Percentiles rank a stretch among this genome's conserved stretches.
phyloP scores from a whole-genome alignment of 2,888 invertebrate species.

The Gastracanthus pulcherrimus region DNA sequence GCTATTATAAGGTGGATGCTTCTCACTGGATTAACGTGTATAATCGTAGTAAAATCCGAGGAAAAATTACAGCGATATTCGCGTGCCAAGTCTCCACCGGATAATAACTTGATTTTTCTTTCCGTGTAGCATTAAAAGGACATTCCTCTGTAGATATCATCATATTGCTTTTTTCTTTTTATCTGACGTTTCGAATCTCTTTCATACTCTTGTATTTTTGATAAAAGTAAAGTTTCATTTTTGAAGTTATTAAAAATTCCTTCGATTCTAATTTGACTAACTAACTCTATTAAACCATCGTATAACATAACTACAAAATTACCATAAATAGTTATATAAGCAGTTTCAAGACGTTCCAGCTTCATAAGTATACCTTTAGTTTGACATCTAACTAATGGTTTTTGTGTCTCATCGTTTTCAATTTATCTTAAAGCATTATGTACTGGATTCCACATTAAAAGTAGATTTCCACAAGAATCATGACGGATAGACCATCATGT shows the following conservation, averaged over 20 bases:
- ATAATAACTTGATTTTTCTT: no score
- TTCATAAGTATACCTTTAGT: constrained; percentile 36
- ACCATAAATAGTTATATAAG: constrained; percentile 46
- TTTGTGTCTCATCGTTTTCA: constrained; percentile 43
- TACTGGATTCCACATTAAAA: constrained; percentile 35
- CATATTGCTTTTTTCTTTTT: constrained; percentile 30
- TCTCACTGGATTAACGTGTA: no score
- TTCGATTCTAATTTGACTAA: constrained; percentile 18
- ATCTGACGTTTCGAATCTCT: not conserved
- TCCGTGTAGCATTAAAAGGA: not conserved
- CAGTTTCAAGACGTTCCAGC: constrained; percentile 29
- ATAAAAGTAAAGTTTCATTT: constrained; percentile 38
- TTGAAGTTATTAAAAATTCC: constrained; percentile 37
- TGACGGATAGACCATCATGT: constrained; percentile 51
- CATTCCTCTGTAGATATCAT: constrained; percentile 15
- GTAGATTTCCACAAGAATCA: constrained; percentile 50
- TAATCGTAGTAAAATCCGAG: no score
- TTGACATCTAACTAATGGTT: constrained; percentile 36
- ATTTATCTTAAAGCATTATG: constrained; percentile 35
- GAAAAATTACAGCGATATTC: no score
- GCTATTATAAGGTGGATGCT: no score
- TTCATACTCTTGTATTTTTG: constrained; percentile 30
- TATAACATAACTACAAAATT: constrained; percentile 45
- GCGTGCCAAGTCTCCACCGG: no score
- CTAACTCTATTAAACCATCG: constrained; percentile 29